Evolutionary conservation across 1,140 invertebrate genomes (phyloP).

Genomic region (Polyergus mexicanus): DNA sequence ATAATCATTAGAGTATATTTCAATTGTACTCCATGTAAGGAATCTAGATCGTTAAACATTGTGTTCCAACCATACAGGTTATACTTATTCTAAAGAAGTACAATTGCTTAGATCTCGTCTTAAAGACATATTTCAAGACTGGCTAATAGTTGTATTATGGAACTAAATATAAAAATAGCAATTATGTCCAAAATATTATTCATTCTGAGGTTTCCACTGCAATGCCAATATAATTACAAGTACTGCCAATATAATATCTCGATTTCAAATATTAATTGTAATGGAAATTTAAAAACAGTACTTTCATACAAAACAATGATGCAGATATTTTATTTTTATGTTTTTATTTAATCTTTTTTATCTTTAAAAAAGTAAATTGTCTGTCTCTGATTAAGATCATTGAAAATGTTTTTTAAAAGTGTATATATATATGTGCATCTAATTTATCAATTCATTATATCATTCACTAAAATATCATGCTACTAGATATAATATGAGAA

Average conservation of each 20-base stretch:
- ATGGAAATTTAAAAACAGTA: not conserved
- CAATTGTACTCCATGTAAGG: conserved; percentile 50
- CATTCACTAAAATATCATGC: conserved; percentile 5
- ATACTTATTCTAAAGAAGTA: conserved; percentile 52
- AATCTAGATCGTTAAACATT: conserved; percentile 36
- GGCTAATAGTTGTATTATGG: conserved; percentile 43
- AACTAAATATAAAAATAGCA: conserved; percentile 76
- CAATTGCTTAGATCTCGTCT: conserved; percentile 51
- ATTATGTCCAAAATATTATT: conserved; percentile 50
- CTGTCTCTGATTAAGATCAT: not conserved
- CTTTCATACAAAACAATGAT: not conserved
- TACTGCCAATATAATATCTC: conserved; percentile 15
- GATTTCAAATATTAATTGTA: conserved; percentile 19
- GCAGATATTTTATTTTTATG: conserved; percentile 12
- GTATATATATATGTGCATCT: not conserved
- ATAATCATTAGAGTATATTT: conserved; percentile 37
- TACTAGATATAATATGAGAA: conserved; percentile 40
- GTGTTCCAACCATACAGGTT: conserved; percentile 55
- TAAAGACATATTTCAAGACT: conserved; percentile 53
- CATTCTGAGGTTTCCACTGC: conserved; percentile 41
- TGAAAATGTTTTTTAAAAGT: not conserved
- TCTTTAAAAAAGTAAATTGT: conserved; percentile 29
- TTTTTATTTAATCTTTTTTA: conserved; percentile 55
- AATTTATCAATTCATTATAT: not conserved
- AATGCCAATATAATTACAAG: conserved; percentile 58